phyloP scores from a whole-genome alignment of 1,140 invertebrate genomes.

The Lordiphosa clarofinis region DNA sequence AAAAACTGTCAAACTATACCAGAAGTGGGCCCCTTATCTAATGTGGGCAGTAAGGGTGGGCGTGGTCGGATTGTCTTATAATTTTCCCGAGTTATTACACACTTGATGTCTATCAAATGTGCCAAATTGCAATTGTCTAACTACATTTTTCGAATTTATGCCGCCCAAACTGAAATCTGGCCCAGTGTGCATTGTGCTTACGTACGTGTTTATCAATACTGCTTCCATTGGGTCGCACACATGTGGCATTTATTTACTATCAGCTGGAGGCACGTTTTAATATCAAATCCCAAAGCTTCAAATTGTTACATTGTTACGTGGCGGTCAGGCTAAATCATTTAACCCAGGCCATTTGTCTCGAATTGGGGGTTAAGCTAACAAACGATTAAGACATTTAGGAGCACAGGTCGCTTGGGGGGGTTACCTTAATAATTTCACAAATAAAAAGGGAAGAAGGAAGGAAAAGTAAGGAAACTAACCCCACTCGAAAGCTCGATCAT shows the following conservation, averaged over 20 bases:
- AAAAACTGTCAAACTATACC: no score
- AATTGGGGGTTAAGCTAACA: slow-evolving; percentile 19
- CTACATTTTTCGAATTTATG: no score
- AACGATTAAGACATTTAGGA: slow-evolving; percentile 67
- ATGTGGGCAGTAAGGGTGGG: no score
- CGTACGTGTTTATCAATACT: slow-evolving; percentile 38
- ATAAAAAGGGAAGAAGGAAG: slow-evolving; percentile 17
- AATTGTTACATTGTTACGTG: slow-evolving; percentile 35
- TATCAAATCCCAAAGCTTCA: slow-evolving; percentile 33
- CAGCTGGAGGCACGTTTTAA: slow-evolving; percentile 44
- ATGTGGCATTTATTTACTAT: slow-evolving; percentile 41
- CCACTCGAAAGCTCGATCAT: slow-evolving; percentile 39
- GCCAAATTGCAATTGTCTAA: no score
- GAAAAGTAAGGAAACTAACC: no score
- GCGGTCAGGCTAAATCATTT: slow-evolving; percentile 30
- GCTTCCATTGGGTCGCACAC: slow-evolving; percentile 34
- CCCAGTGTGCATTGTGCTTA: slow-evolving; percentile 4
- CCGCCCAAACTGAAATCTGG: no score
- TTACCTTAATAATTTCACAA: slow-evolving; percentile 64
- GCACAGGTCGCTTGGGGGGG: slow-evolving; percentile 8
- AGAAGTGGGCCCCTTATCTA: no score
- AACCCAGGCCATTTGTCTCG: not conserved
- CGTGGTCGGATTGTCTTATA: no score
- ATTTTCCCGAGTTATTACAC: no score
- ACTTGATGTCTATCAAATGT: no score